Percentiles rank a stretch among this genome's conserved stretches.
These are phyloP conservation scores for Solenopsis fugax DNA, from an alignment of 1,140 invertebrate species.

Conservation along the genomic window DNA sequence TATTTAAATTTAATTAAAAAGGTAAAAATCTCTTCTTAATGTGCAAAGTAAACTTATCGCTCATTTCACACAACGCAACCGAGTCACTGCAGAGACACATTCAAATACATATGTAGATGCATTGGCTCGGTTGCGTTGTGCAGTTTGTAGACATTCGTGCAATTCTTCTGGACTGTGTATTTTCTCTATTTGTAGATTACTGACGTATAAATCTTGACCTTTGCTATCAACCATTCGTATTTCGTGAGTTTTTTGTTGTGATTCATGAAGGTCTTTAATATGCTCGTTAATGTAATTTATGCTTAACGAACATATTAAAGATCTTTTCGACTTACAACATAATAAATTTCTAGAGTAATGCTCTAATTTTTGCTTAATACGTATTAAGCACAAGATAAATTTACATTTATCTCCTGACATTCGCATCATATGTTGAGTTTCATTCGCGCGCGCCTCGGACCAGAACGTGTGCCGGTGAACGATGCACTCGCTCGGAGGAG, in stretches of 20 bases:
- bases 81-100: too few relatives aligned
- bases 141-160: slow-evolving; percentile 88
- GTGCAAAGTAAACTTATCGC: too few relatives aligned
- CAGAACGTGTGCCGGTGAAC: slow-evolving; percentile 1
- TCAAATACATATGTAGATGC: too few relatives aligned
- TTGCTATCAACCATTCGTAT: slow-evolving; percentile 91
- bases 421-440: slow-evolving; percentile 48
- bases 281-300: too few relatives aligned
- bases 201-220: slow-evolving; percentile 91
- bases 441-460: slow-evolving; percentile 13
- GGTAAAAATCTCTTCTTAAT: background rate
- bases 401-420: too few relatives aligned
- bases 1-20: background rate
- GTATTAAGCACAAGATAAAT: too few relatives aligned
- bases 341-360: too few relatives aligned
- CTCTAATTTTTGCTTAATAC: too few relatives aligned
- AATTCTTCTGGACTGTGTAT: slow-evolving; percentile 90
- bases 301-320: too few relatives aligned
- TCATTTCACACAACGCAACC: too few relatives aligned
- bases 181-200: slow-evolving; percentile 90
- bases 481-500: background rate
- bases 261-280: slow-evolving; percentile 92
- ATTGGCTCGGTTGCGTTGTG: slow-evolving; percentile 91
- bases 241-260: slow-evolving; percentile 89
- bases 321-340: too few relatives aligned